Conservation (phyloP, 2,797 vertebrate species). For the Eulemur coronatus region DNA sequence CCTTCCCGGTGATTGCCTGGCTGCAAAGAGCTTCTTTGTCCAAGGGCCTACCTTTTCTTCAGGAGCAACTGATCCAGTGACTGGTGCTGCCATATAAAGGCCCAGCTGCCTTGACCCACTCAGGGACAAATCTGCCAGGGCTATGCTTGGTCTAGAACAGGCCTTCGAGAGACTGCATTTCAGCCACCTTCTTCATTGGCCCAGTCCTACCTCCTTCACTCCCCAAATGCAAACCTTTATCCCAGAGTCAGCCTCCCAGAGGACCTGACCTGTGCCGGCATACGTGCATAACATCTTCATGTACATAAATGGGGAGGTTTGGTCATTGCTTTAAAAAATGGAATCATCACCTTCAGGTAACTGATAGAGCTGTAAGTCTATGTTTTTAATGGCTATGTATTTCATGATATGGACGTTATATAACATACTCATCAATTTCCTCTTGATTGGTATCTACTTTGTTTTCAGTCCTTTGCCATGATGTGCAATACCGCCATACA, state of each 20-base stretch:
- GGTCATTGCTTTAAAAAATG: neutral
- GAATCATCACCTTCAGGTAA: neutral
- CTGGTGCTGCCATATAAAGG: neutral
- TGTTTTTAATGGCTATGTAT: neutral
- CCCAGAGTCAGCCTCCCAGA: neutral
- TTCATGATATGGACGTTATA: neutral
- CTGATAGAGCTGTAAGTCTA: neutral
- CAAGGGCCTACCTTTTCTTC: neutral
- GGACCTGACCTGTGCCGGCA: too few species aligned
- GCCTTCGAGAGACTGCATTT: neutral
- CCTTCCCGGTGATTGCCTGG: neutral
- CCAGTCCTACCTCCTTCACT: neutral
- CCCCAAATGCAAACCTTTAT: neutral
- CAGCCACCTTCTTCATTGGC: neutral
- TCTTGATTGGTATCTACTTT: neutral
- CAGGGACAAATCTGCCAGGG: neutral
- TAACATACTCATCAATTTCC: neutral
- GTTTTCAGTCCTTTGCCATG: neutral
- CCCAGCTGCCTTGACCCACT: neutral
- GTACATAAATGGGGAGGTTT: neutral
- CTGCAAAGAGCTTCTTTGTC: neutral
- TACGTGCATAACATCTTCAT: neutral
- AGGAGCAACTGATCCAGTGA: rapidly evolving
- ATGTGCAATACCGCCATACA: neutral
- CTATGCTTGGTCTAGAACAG: neutral